A percentile compares a stretch with the other conserved stretches of the same genome.
Evolutionary conservation across 1,140 invertebrate species (phyloP).

Genomic region (Babylonia areolata): DNA sequence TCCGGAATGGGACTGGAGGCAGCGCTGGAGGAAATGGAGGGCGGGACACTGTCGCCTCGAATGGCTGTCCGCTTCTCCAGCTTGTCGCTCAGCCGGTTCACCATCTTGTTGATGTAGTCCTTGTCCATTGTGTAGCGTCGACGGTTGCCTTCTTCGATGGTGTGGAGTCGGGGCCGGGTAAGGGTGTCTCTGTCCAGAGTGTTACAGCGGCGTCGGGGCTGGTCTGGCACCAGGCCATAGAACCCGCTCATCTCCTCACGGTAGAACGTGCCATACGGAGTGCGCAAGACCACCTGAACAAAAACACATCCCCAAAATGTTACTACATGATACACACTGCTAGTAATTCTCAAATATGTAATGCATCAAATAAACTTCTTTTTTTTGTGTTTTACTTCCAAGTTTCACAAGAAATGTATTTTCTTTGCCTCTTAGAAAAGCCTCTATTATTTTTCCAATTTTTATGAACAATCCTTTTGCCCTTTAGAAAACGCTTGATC

Average conservation of each 20-base stretch:
- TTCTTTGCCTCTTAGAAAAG: too few species aligned
- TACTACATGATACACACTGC: not conserved
- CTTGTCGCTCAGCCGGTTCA: slow-evolving; percentile 64
- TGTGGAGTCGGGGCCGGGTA: slow-evolving; percentile 64
- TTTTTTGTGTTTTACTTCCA: too few species aligned
- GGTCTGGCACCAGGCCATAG: slow-evolving; percentile 67
- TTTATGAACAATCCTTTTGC: too few species aligned
- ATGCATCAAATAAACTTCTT: too few species aligned
- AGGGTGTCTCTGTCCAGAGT: slow-evolving; percentile 69
- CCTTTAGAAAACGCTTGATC: too few species aligned
- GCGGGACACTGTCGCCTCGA: slow-evolving; percentile 65
- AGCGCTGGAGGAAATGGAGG: slow-evolving; percentile 65
- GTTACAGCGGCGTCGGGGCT: slow-evolving; percentile 67
- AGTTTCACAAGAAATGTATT: too few species aligned
- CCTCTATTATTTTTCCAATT: too few species aligned
- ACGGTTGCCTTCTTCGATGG: slow-evolving; percentile 67
- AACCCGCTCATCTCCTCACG: slow-evolving; percentile 66
- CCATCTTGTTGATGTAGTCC: slow-evolving; percentile 70
- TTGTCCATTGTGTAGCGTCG: slow-evolving; percentile 66
- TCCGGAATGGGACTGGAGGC: slow-evolving; percentile 69
- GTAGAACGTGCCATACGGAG: slow-evolving; percentile 72
- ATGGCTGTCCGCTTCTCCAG: slow-evolving; percentile 61
- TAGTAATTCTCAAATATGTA: too few species aligned
- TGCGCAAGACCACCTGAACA: slow-evolving; percentile 66
- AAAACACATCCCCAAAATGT: not conserved